Conservation (phyloP, 2,888 invertebrate genomes). For the Rhopalosiphum nymphaeae region DNA sequence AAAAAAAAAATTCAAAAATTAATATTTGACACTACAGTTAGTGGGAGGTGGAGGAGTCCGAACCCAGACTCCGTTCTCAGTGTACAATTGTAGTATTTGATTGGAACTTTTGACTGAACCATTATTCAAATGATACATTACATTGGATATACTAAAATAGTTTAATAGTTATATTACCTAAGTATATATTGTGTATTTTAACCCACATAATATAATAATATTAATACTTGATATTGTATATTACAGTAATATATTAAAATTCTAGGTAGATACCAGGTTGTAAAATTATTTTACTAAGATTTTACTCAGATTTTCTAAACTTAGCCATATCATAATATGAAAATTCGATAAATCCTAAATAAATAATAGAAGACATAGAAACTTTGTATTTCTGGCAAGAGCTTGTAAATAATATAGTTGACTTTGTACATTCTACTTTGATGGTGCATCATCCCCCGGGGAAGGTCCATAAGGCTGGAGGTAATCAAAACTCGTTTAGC, state of each 20-base stretch:
- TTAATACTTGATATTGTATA: background rate
- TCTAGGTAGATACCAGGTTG: background rate
- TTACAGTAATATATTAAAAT: background rate
- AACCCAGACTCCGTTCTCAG: background rate
- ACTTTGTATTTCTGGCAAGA: background rate
- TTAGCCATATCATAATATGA: background rate
- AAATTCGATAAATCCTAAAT: background rate
- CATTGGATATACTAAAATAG: no score
- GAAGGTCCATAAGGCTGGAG: background rate
- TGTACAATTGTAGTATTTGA: background rate
- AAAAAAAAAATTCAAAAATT: background rate
- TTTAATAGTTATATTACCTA: background rate
- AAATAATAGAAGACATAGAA: background rate
- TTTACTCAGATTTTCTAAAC: background rate
- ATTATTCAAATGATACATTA: background rate
- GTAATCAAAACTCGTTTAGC: background rate
- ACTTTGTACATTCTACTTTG: background rate
- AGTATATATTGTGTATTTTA: background rate
- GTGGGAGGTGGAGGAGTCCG: accelerated
- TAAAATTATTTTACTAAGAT: background rate
- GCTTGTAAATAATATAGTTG: background rate
- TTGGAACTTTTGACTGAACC: background rate
- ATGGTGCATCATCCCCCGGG: background rate
- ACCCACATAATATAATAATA: background rate
- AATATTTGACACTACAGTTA: background rate